Percentiles rank a stretch among this genome's conserved stretches.
These are phyloP conservation scores for Gracilinanus agilis DNA, from an alignment of 2,113 vertebrate species.

Conservation along the genomic window DNA sequence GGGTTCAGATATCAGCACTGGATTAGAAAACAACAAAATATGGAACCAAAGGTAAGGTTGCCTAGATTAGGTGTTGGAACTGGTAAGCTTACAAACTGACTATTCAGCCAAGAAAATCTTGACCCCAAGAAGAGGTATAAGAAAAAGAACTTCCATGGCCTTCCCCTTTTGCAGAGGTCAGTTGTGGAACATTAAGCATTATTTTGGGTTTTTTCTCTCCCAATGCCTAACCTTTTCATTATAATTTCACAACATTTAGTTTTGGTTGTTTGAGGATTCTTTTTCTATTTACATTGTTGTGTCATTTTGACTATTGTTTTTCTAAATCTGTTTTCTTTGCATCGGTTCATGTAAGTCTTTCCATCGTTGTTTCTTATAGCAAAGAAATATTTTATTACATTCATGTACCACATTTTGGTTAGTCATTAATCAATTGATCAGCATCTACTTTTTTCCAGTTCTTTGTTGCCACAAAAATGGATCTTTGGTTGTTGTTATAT, in stretches of 20 bases:
- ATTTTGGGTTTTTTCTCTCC: background rate
- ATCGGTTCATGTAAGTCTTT: background rate
- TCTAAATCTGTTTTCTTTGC: background rate
- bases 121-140: background rate
- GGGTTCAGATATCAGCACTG: background rate
- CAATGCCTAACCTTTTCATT: background rate
- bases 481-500: background rate
- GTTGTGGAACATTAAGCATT: background rate
- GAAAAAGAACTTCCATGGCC: background rate
- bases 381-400: background rate
- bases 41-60: background rate
- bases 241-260: background rate
- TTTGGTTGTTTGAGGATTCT: background rate
- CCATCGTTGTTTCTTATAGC: background rate
- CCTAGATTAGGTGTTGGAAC: background rate
- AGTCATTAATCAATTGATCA: background rate
- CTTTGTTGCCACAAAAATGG: background rate
- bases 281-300: background rate
- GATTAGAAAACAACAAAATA: background rate
- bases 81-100: background rate
- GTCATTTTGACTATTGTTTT: background rate
- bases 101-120: background rate
- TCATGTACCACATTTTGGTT: background rate
- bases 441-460: background rate
- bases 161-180: background rate